Conservation (phyloP, 2,888 invertebrate genomes). For the Nesidiocoris tenuis region DNA sequence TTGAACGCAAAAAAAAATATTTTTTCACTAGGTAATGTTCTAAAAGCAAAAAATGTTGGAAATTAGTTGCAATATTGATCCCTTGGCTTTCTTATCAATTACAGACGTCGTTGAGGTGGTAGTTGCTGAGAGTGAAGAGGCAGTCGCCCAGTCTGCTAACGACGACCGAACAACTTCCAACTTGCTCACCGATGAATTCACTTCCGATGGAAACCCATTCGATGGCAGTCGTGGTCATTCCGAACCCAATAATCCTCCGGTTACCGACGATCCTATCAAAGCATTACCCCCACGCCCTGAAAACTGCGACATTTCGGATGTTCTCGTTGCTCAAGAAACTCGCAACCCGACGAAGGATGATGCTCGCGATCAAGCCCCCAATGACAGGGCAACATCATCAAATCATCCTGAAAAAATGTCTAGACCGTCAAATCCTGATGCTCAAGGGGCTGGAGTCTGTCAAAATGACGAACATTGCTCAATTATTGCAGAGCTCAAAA, state of each 20-base stretch:
- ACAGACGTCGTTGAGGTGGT: too few species aligned
- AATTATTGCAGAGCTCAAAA: conserved; percentile 2
- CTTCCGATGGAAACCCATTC: neutral
- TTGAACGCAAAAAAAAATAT: too few species aligned
- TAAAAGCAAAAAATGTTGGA: too few species aligned
- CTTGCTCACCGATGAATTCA: neutral
- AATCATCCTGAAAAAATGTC: too few species aligned
- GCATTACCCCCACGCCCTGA: neutral
- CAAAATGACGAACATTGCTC: conserved; percentile 24
- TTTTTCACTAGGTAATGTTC: too few species aligned
- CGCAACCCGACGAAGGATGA: neutral
- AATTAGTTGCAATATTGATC: too few species aligned
- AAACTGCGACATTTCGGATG: neutral
- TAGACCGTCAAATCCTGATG: too few species aligned
- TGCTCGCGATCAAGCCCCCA: neutral
- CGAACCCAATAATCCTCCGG: neutral
- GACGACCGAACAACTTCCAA: too few species aligned
- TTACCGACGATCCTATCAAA: neutral
- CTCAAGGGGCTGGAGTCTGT: neutral
- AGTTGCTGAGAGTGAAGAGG: too few species aligned
- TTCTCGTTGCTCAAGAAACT: neutral
- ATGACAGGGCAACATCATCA: too few species aligned
- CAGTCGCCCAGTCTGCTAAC: too few species aligned
- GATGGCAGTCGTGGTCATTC: neutral
- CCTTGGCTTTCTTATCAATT: too few species aligned